Percentiles rank a stretch among this genome's conserved stretches.
Conservation (phyloP, 2,113 vertebrate genomes). For the Lagopus muta region DNA sequence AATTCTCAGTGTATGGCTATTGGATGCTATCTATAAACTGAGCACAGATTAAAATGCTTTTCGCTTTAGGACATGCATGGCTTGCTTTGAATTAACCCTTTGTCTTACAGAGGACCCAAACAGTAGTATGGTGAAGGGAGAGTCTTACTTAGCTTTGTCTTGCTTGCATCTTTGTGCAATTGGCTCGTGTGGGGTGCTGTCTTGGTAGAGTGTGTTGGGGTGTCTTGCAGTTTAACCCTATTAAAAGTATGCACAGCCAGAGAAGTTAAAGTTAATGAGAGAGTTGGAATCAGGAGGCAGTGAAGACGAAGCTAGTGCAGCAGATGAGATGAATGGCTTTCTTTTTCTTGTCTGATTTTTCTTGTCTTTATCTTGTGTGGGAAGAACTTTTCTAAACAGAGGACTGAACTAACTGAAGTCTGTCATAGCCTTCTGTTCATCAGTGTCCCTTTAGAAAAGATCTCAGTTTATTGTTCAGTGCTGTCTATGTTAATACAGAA, state of each 20-base stretch:
- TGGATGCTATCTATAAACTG: constrained; percentile 67
- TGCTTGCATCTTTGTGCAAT: not conserved
- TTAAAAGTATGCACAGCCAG: not conserved
- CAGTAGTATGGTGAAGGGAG: not conserved
- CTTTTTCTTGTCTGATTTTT: not conserved
- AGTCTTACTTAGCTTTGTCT: not conserved
- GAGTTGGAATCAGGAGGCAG: not conserved
- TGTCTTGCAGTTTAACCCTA: not conserved
- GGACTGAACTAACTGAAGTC: not conserved
- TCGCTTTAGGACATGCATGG: constrained; percentile 63
- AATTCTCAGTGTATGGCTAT: not conserved
- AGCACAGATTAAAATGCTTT: constrained; percentile 70
- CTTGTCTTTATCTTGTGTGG: not conserved
- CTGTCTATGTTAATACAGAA: not conserved
- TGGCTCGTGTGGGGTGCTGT: not conserved
- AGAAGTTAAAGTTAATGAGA: not conserved
- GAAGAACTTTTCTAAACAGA: not conserved
- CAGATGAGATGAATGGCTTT: not conserved
- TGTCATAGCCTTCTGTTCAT: not conserved
- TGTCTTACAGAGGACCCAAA: not conserved
- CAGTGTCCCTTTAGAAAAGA: not conserved
- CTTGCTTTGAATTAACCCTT: constrained; percentile 61
- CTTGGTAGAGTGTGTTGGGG: not conserved
- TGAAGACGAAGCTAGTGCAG: not conserved
- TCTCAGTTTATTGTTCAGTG: not conserved